Evolutionary conservation across 2,888 invertebrate genomes (phyloP).

Genomic region (Cerastis leucographa): DNA sequence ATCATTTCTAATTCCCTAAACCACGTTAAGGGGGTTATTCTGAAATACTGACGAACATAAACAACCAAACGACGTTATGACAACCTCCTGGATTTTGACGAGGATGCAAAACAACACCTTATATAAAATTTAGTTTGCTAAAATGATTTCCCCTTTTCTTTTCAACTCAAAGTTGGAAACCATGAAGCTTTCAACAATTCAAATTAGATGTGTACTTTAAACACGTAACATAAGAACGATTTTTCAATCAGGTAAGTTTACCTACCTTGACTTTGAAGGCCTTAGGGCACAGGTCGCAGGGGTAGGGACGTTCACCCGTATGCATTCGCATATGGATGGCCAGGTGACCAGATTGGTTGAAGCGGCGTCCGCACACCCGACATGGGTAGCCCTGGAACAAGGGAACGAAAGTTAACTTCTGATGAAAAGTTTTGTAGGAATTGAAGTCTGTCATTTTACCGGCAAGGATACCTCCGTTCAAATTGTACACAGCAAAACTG

Average conservation of each 20-base stretch:
- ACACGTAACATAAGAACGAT: not conserved
- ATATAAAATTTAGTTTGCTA: not conserved
- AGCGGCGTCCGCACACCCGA: conserved; percentile 89
- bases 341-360: conserved; percentile 90
- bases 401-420: no score
- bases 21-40: no score
- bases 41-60: no score
- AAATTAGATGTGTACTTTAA: not conserved
- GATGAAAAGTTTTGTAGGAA: not conserved
- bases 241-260: not conserved
- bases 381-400: conserved; percentile 89
- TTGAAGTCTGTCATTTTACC: not conserved
- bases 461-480: not conserved
- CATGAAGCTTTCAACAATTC: not conserved
- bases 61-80: no score
- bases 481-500: not conserved
- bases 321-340: conserved; percentile 91
- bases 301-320: conserved; percentile 91
- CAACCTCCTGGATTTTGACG: no score
- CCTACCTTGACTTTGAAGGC: conserved; percentile 89
- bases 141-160: not conserved
- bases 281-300: conserved; percentile 89
- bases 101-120: no score
- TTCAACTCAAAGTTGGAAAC: not conserved
- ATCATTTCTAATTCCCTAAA: no score